Percentiles rank a stretch among this genome's conserved stretches.
Conservation (phyloP, 2,888 invertebrate genomes). For the Macaria liturata region DNA sequence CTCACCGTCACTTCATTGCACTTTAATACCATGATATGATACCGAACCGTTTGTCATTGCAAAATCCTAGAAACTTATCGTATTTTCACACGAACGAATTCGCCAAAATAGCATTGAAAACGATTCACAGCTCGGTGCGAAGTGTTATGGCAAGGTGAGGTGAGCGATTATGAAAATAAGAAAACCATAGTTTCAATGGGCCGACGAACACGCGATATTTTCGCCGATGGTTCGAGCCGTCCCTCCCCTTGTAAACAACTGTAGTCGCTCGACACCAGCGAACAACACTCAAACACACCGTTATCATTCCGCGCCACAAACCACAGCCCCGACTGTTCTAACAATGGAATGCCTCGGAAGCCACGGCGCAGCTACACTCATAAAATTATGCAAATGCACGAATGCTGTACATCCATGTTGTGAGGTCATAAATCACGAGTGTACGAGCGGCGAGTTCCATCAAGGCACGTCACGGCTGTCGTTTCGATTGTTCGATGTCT, state of each 20-base stretch:
- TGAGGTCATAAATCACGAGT: conserved; percentile 24
- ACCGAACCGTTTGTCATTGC: conserved; percentile 5
- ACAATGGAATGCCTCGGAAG: not conserved
- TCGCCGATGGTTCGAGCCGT: conserved; percentile 47
- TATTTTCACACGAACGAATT: conserved; percentile 5
- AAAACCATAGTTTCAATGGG: conserved; percentile 47
- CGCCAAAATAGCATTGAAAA: conserved; percentile 4
- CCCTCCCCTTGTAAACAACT: conserved; percentile 59
- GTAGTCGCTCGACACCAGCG: conserved; percentile 29
- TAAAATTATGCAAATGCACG: conserved; percentile 8
- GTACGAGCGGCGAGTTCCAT: conserved; percentile 16
- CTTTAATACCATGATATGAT: conserved; percentile 9
- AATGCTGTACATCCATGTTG: conserved; percentile 1
- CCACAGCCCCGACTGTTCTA: not conserved
- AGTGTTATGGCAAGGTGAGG: conserved; percentile 27
- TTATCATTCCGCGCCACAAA: not conserved
- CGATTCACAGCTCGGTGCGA: conserved; percentile 6
- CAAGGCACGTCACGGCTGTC: conserved; percentile 15
- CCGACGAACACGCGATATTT: conserved; percentile 62
- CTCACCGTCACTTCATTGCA: conserved; percentile 1
- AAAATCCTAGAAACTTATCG: not conserved
- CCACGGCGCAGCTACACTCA: not conserved
- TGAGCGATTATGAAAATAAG: conserved; percentile 55
- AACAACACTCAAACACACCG: conserved; percentile 33
- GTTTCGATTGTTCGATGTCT: conserved; percentile 35